phyloP scores from a whole-genome alignment of 2,797 vertebrate species.

The Hypotaenidia okinawae region DNA sequence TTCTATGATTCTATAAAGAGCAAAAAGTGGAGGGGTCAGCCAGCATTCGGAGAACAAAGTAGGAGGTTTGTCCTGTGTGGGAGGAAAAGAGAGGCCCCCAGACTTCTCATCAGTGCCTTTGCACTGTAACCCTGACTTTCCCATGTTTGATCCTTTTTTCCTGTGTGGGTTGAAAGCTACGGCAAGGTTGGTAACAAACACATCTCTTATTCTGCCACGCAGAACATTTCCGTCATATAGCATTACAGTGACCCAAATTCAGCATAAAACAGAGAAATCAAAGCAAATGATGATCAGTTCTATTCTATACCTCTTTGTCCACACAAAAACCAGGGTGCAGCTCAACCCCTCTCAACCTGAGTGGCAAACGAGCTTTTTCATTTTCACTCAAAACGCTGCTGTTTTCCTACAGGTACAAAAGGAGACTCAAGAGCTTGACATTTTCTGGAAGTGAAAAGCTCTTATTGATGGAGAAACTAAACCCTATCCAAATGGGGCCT shows the following conservation, averaged over 20 bases:
- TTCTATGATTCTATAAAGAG: not conserved
- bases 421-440: not conserved
- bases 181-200: constrained; percentile 13
- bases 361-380: not conserved
- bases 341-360: not conserved
- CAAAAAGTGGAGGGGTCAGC: constrained; percentile 6
- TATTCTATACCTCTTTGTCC: not conserved
- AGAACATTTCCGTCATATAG: not conserved
- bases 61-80: constrained; percentile 13
- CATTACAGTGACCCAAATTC: not conserved
- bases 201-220: not conserved
- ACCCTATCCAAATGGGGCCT: not conserved
- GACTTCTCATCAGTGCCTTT: not conserved
- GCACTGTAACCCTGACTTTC: constrained; percentile 39
- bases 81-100: constrained; percentile 1
- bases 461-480: not conserved
- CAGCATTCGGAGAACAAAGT: constrained; percentile 45
- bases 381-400: not conserved
- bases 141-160: constrained; percentile 45
- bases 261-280: not conserved
- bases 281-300: not conserved
- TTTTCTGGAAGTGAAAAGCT: not conserved
- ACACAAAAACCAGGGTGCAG: not conserved
- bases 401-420: not conserved
- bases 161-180: not conserved